Evolutionary conservation across 53 echinoderm and acorn worm genomes (phyloP).

Genomic region (Antedon mediterranea): DNA sequence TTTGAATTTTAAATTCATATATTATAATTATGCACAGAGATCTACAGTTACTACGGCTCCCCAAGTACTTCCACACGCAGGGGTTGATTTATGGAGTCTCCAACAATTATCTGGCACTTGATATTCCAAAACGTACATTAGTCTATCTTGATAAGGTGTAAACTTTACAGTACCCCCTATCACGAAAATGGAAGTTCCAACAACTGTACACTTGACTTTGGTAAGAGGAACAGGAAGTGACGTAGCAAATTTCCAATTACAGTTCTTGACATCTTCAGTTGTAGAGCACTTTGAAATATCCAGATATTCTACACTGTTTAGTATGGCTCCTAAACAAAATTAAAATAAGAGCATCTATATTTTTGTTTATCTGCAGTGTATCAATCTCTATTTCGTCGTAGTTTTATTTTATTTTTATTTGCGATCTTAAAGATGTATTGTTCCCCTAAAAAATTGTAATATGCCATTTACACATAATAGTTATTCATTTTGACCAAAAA

Average conservation of each 20-base stretch:
- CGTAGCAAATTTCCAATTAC: not conserved
- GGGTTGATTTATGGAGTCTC: not conserved
- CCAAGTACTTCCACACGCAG: not conserved
- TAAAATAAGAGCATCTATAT: no score
- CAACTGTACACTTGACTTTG: not conserved
- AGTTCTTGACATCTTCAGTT: not conserved
- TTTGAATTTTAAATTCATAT: no score
- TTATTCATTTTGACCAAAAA: no score
- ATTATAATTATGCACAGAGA: not conserved
- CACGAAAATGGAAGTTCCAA: not conserved
- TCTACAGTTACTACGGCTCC: not conserved
- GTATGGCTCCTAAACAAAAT: not conserved
- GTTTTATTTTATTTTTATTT: no score
- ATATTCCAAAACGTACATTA: not conserved
- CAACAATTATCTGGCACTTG: not conserved
- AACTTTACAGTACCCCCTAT: not conserved
- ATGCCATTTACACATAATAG: no score
- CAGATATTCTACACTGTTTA: not conserved
- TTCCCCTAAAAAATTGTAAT: no score
- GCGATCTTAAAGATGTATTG: no score
- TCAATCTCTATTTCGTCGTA: no score
- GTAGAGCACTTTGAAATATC: not conserved
- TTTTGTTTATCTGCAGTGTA: no score
- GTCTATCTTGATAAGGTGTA: not conserved
- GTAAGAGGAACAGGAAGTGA: not conserved